phyloP scores from a whole-genome alignment of 2,113 vertebrate species.

The Cinclus cinclus region DNA sequence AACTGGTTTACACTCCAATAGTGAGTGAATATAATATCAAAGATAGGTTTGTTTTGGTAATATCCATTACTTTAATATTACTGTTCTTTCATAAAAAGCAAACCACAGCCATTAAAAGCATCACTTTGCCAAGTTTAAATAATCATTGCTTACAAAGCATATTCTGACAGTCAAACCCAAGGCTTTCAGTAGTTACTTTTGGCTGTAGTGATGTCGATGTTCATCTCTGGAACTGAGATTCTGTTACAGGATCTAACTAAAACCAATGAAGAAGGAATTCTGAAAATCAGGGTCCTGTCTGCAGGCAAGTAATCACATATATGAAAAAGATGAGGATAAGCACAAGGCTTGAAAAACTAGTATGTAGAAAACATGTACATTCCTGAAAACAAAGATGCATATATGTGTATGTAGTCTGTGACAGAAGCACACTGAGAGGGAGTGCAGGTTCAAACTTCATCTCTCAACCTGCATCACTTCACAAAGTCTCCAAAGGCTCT shows the following conservation, averaged over 20 bases:
- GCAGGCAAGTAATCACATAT: not conserved
- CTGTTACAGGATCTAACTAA: not conserved
- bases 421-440: not conserved
- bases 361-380: fast-evolving
- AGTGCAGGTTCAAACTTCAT: not conserved
- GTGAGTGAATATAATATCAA: not conserved
- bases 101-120: not conserved
- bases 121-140: not conserved
- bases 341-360: not conserved
- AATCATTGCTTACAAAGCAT: not conserved
- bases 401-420: not conserved
- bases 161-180: not conserved
- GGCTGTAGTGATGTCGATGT: not conserved
- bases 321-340: not conserved
- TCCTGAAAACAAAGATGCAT: not conserved
- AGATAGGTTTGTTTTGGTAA: not conserved
- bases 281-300: not conserved
- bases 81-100: not conserved
- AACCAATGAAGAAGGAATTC: not conserved
- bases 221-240: not conserved
- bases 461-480: not conserved
- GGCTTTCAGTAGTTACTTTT: not conserved
- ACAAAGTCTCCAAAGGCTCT: not conserved
- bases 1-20: not conserved
- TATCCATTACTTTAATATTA: not conserved